These are phyloP conservation scores for Parauchenoglanis punctatus DNA, from an alignment of 2,797 vertebrate species.

Conservation along the genomic window DNA sequence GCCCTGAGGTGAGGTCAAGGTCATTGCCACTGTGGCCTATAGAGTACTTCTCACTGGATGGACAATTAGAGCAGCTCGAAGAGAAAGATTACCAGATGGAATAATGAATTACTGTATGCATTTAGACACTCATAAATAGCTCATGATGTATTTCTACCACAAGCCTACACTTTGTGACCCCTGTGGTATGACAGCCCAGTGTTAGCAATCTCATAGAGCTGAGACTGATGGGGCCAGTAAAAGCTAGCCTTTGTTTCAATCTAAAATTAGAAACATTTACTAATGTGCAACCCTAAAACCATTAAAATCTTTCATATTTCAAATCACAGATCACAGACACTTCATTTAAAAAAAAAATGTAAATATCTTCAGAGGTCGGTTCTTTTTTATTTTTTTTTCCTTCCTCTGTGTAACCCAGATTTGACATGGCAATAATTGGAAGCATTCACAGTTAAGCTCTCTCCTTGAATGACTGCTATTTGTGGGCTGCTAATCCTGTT, in stretches of 20 bases:
- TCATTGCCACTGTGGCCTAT: slow-evolving; percentile 44
- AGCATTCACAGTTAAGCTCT: slow-evolving; percentile 50
- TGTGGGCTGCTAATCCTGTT: slow-evolving; percentile 56
- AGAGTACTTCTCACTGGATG: slow-evolving; percentile 23
- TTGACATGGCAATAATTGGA: slow-evolving; percentile 52
- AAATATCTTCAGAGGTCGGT: slow-evolving; percentile 6
- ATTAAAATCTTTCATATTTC: slow-evolving; percentile 24
- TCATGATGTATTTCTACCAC: slow-evolving; percentile 45
- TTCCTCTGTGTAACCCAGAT: slow-evolving; percentile 47
- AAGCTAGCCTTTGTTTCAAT: neutral
- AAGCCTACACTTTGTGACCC: slow-evolving; percentile 41
- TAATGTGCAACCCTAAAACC: slow-evolving; percentile 17
- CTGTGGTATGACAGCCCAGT: slow-evolving; percentile 57
- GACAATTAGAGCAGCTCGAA: neutral
- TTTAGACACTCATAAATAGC: slow-evolving; percentile 59
- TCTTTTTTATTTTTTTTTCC: neutral
- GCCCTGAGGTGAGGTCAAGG: slow-evolving; percentile 49
- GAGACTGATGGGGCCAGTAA: slow-evolving; percentile 14
- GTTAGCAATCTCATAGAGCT: neutral
- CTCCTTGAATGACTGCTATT: slow-evolving; percentile 56
- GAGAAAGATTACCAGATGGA: slow-evolving; percentile 58
- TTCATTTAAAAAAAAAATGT: neutral
- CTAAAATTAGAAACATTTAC: slow-evolving; percentile 27
- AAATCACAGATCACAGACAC: slow-evolving; percentile 8
- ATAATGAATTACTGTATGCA: slow-evolving; percentile 65